These are phyloP conservation scores for Blastomussa wellsi DNA, from an alignment of 92 coral and sea anemone species.

Conservation along the genomic window DNA sequence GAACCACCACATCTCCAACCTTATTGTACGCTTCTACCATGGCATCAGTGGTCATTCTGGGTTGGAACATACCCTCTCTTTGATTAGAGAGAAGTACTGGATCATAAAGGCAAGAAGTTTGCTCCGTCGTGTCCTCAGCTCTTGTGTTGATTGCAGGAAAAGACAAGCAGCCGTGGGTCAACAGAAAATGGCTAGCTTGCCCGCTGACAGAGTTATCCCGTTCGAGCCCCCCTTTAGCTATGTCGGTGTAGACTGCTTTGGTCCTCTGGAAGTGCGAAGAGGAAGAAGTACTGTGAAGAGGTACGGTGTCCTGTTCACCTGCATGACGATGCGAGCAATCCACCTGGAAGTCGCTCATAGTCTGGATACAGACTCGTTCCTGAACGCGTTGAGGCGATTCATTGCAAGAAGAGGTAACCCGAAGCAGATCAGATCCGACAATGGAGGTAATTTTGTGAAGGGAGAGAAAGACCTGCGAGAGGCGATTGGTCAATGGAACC, in stretches of 20 bases:
- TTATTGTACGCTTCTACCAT: constrained; percentile 52
- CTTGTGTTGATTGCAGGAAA: constrained; percentile 58
- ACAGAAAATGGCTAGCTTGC: constrained; percentile 58
- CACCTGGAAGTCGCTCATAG: constrained; percentile 44
- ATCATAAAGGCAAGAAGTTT: constrained; percentile 52
- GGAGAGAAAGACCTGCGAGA: constrained; percentile 36
- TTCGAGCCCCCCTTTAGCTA: constrained; percentile 58
- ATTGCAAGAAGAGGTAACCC: constrained; percentile 44
- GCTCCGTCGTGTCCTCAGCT: constrained; percentile 36
- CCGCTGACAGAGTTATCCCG: constrained; percentile 52
- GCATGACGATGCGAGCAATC: constrained; percentile 31
- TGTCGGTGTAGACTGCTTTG: constrained; percentile 62
- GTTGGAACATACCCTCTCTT: constrained; percentile 54
- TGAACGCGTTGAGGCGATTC: constrained; percentile 36
- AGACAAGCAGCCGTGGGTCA: constrained; percentile 39
- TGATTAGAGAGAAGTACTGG: constrained; percentile 57
- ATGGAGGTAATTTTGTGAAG: constrained; percentile 36
- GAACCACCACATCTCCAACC: constrained; percentile 36
- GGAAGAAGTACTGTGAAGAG: constrained; percentile 49
- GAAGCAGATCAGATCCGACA: constrained; percentile 37
- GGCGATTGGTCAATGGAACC: constrained; percentile 32
- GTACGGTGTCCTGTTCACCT: constrained; percentile 44
- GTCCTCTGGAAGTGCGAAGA: constrained; percentile 39
- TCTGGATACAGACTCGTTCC: constrained; percentile 47
- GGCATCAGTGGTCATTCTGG: constrained; percentile 55